Base-by-base conservation (phyloP, 2,888 invertebrate genomes). In the Trileptium ribeirensis region DNA sequence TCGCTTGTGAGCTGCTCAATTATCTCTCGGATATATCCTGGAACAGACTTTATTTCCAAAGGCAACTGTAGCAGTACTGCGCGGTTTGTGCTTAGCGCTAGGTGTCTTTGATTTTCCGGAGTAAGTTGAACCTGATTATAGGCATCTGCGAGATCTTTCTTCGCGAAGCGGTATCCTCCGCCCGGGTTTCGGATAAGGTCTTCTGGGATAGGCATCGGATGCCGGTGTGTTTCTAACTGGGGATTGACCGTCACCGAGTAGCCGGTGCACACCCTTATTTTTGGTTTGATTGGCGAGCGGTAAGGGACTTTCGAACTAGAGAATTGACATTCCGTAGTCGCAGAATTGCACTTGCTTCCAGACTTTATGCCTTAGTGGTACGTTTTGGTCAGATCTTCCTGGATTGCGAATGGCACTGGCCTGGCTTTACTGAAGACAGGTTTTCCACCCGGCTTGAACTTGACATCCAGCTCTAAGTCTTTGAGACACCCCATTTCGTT, bases 1-100 rank as follows among this genome's bases (percentile, higher is more conserved):
- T 82, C 81, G 3, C 19, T 2, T 19, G 82, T 82, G 37, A 81
- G 82, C 64, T 82, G 81, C 2, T 82, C 81, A 38, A 81, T 81
- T 8, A 82, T 82, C 67, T 82, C 2, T 67, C 81, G 81, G 70
- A 82, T 82, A 37, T 82, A 82, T n/a, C 82, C 81, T 3, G 79
- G 79, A 78, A n/a, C 79, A 15, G 79, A 78, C 51, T 67, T 78
- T 15, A 78, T 67, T 3, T 64, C 82, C n/a, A 82, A 81, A 1
- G 81, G 81, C 24, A 81, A 15, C 37, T 81, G 82, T 2, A 82
- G 81, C 2, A 82, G 74, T 29, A 81, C 82, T 3, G 81, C 81
- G 31, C 70, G 1, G 82, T 81, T 81, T 3, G 81, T 81, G 39
- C 74, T 81, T 40, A 81, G 70, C 1, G 39, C 81, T 1, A 81